These are phyloP conservation scores for Eupithecia subumbrata DNA, from an alignment of 2,888 invertebrate species.

Conservation along the genomic window DNA sequence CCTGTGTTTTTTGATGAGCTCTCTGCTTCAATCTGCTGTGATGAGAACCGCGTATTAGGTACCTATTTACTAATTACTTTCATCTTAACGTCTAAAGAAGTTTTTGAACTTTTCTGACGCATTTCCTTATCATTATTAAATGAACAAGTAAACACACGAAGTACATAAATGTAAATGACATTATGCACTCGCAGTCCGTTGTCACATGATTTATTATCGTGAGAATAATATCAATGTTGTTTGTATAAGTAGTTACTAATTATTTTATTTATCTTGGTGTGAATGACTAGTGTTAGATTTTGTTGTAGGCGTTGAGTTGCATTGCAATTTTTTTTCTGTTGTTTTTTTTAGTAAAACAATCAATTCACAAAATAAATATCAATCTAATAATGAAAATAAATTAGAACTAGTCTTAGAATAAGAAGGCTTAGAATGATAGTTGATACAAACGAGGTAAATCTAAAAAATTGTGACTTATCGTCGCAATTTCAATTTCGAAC, in stretches of 20 bases:
- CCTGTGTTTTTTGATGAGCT: neutral
- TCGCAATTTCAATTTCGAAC: no score
- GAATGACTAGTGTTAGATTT: neutral
- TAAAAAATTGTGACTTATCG: no score
- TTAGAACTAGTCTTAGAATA: no score
- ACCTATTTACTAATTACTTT: neutral
- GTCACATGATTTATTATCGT: slow-evolving; percentile 16
- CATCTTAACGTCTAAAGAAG: neutral
- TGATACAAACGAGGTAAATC: no score
- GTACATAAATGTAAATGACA: slow-evolving; percentile 3
- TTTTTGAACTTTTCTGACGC: slow-evolving; percentile 4
- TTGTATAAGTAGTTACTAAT: neutral
- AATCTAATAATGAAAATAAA: no score
- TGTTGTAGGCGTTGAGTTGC: no score
- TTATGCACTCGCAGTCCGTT: neutral
- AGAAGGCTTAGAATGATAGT: no score
- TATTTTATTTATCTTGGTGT: slow-evolving; percentile 6
- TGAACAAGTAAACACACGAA: neutral
- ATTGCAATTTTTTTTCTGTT: neutral
- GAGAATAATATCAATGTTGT: slow-evolving; percentile 3
- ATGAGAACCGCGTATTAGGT: neutral
- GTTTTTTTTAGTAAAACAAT: neutral
- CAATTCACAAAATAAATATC: no score
- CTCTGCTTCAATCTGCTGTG: neutral
- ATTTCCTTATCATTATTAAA: neutral